Evolutionary conservation across 2,113 vertebrate genomes (phyloP).

Genomic region (Corapipo altera): DNA sequence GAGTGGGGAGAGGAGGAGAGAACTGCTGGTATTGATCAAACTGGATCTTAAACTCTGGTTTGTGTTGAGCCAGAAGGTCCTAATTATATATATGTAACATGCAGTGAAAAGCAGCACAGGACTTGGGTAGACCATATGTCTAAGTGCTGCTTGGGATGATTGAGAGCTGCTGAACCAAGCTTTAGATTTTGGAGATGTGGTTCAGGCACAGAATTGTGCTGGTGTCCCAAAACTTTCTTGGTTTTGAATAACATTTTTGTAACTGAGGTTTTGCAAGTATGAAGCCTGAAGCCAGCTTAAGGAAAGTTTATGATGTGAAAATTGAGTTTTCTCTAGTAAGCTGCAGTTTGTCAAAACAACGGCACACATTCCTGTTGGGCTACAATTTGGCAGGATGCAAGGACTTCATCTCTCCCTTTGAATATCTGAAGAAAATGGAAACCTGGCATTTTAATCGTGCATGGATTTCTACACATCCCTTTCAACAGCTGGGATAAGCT

Average conservation of each 20-base stretch:
- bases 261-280: constrained; percentile 47
- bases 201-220: constrained; percentile 17
- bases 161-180: neutral
- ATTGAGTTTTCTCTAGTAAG: constrained; percentile 67
- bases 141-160: neutral
- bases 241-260: constrained; percentile 48
- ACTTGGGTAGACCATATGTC: neutral
- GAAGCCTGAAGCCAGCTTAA: constrained; percentile 54
- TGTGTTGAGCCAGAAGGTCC: neutral
- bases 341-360: constrained; percentile 69
- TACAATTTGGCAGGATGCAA: constrained; percentile 54
- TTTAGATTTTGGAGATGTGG: neutral
- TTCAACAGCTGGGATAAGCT: constrained; percentile 66
- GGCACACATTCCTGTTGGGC: constrained; percentile 34
- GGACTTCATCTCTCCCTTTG: constrained; percentile 45
- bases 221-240: constrained; percentile 27
- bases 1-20: neutral
- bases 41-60: neutral
- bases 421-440: constrained; percentile 51
- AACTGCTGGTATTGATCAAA: neutral
- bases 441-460: constrained; percentile 26
- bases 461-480: constrained; percentile 50
- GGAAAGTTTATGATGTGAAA: constrained; percentile 68
- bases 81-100: neutral
- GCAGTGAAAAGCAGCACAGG: neutral